Percentiles rank a stretch among this genome's conserved stretches.
These are phyloP conservation scores for Podarcis muralis DNA, from an alignment of 2,113 vertebrate species.

Conservation along the genomic window DNA sequence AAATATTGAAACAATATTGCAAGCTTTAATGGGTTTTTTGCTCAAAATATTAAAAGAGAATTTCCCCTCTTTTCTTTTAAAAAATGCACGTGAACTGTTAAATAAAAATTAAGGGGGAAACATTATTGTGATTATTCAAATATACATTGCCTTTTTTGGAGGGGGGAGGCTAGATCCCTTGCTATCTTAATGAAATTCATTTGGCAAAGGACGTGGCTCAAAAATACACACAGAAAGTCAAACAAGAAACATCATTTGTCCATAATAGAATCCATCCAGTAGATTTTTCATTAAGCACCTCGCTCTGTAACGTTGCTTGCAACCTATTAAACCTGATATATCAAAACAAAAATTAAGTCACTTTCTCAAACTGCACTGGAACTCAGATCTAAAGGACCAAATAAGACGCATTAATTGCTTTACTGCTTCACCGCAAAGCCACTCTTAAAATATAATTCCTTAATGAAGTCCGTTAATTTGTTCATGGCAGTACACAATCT, in stretches of 20 bases:
- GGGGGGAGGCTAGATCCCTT: conserved; percentile 25
- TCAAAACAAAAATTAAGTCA: conserved; percentile 67
- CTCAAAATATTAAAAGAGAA: conserved; percentile 50
- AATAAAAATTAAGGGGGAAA: conserved; percentile 37
- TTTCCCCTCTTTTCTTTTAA: conserved; percentile 27
- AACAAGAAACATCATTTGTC: conserved; percentile 58
- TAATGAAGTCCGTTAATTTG: conserved; percentile 88
- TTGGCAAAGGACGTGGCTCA: conserved; percentile 53
- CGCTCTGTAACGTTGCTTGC: conserved; percentile 58
- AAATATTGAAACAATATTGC: conserved; percentile 71
- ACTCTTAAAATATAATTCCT: conserved; percentile 86
- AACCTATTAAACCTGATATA: conserved; percentile 77
- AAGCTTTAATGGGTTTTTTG: conserved; percentile 51
- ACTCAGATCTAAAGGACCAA: conserved; percentile 75
- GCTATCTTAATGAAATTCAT: conserved; percentile 64
- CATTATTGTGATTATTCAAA: background rate
- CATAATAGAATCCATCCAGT: conserved; percentile 66
- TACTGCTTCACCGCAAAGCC: conserved; percentile 79
- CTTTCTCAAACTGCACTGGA: conserved; percentile 69
- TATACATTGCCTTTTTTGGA: conserved; percentile 49
- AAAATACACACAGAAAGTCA: conserved; percentile 61
- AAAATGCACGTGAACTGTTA: background rate
- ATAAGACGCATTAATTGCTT: conserved; percentile 83
- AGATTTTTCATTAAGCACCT: conserved; percentile 69
- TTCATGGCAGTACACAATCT: conserved; percentile 85